Evolutionary conservation across 35 echinoderm and acorn worm genomes (phyloP).

Genomic region (Heliocidaris erythrogramma): DNA sequence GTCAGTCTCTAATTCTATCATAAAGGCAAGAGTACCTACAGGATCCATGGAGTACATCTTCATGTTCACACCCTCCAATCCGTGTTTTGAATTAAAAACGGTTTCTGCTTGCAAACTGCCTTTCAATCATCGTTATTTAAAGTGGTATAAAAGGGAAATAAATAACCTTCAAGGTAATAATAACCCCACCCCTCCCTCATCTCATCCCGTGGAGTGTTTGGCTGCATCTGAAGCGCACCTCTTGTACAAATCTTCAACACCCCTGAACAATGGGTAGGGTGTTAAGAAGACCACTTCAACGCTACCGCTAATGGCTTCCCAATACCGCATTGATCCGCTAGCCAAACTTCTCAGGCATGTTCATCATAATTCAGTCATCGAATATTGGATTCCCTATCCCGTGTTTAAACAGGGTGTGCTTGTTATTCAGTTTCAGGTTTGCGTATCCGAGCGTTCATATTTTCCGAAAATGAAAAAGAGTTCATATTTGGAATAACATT

Average conservation of each 20-base stretch:
- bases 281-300: constrained; percentile 33
- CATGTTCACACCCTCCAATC: no score
- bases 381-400: neutral
- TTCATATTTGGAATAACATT: no score
- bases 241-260: neutral
- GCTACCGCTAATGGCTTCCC: constrained; percentile 13
- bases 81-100: no score
- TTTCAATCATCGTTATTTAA: no score
- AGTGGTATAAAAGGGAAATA: neutral
- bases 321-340: constrained; percentile 2
- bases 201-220: neutral
- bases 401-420: no score
- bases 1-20: no score
- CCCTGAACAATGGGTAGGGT: neutral
- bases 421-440: no score
- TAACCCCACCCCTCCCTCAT: neutral
- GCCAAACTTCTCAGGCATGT: constrained; percentile 8
- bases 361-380: neutral
- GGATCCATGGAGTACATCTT: no score
- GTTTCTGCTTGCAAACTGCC: no score
- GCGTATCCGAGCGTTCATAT: no score
- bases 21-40: no score
- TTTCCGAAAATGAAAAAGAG: no score
- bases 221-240: neutral
- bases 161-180: neutral